Conservation (phyloP, 1,140 invertebrate species). For the Euschistus heros region DNA sequence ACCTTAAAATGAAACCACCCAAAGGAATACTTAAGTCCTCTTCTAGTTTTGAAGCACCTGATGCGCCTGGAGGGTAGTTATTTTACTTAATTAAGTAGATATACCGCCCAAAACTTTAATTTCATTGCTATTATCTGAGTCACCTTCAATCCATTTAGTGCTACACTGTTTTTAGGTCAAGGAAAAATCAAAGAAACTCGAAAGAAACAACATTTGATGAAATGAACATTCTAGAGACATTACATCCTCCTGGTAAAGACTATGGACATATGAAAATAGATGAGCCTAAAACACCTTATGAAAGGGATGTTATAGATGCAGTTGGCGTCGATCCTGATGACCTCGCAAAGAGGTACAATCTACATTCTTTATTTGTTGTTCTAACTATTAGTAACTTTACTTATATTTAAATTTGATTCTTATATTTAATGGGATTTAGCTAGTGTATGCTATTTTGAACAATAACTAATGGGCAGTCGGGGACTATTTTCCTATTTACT, state of each 20-base stretch:
- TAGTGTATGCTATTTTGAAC: too few species aligned
- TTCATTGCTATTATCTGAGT: background rate
- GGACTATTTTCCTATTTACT: too few species aligned
- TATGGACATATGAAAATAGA: slow-evolving; percentile 99
- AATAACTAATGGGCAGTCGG: too few species aligned
- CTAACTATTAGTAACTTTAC: background rate
- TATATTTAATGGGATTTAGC: background rate
- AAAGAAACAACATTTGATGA: slow-evolving; percentile 95
- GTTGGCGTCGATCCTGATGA: slow-evolving; percentile 62
- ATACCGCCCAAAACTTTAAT: background rate
- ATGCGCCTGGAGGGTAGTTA: slow-evolving; percentile 40
- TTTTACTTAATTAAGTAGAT: background rate
- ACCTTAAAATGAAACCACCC: slow-evolving; percentile 57
- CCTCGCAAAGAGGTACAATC: slow-evolving; percentile 61
- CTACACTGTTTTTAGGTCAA: slow-evolving; percentile 12
- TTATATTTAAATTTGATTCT: background rate
- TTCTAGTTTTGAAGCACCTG: slow-evolving; percentile 70
- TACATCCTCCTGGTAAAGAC: slow-evolving; percentile 96
- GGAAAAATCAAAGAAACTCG: slow-evolving; percentile 37
- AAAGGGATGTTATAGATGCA: slow-evolving; percentile 58
- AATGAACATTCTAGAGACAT: slow-evolving; percentile 96
- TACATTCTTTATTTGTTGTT: background rate
- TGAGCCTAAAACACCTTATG: slow-evolving; percentile 94
- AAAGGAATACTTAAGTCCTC: slow-evolving; percentile 89
- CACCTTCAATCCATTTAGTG: background rate